Percentiles rank a stretch among this genome's conserved stretches.
Evolutionary conservation across 2,113 vertebrate genomes (phyloP).

Genomic region (Scolopax mira): DNA sequence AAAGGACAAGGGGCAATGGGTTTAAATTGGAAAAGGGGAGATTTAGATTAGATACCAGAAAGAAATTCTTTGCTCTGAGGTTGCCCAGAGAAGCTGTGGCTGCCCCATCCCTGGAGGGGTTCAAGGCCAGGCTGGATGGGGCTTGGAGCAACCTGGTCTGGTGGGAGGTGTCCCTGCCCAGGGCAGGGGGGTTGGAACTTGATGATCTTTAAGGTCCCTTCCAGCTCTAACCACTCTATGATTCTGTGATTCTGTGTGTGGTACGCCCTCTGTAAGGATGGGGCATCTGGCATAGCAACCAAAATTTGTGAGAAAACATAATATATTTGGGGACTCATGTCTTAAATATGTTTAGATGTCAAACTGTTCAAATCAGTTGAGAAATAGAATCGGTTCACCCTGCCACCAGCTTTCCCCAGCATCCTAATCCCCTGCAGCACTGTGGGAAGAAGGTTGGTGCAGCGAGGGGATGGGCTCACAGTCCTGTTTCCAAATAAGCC

Average conservation of each 20-base stretch:
- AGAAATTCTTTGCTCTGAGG: no score
- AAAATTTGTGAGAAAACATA: not conserved
- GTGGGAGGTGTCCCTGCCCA: no score
- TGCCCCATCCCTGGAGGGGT: no score
- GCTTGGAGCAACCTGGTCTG: no score
- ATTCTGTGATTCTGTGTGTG: not conserved
- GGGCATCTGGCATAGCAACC: not conserved
- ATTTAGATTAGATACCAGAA: no score
- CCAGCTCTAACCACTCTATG: no score
- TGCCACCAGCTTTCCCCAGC: not conserved
- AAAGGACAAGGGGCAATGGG: no score
- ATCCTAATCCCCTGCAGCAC: not conserved
- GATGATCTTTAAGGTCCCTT: no score
- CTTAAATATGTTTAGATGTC: not conserved
- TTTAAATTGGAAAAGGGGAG: no score
- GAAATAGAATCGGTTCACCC: not conserved
- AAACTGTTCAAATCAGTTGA: not conserved
- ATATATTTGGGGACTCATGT: not conserved
- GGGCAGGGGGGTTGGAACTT: no score
- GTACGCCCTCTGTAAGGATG: not conserved
- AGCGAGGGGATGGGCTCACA: accelerated
- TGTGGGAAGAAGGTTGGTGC: not conserved
- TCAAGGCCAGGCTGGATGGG: no score
- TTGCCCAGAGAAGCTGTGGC: no score
- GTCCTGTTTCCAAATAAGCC: not conserved